Base-by-base conservation (phyloP, 2,888 invertebrate species). In the Notodonta dromedarius region DNA sequence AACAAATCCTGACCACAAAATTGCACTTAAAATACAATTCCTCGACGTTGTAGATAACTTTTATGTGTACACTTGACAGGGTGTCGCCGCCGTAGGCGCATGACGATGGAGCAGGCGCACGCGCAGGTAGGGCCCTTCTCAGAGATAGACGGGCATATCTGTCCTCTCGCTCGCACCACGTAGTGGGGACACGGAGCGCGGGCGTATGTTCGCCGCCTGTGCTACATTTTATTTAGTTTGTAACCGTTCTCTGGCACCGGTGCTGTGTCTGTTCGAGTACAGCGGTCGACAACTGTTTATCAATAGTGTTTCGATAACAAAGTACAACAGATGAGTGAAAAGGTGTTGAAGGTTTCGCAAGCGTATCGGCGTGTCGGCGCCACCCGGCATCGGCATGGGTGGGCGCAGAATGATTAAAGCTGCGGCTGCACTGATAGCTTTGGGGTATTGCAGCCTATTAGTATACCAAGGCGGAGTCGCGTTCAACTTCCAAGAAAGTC, bases 371-470 rank as follows among this genome's bases (percentile, higher is more conserved):
- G 89, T 86, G 77, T 78, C 80, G 83, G 87, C 89, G 91, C 89
- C 86, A 80, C 82, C 84, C 83, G 75, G 83, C 85, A 82, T 72
- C 84, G 91, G 83, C 77, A 94, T 94, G 94, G 88, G 88, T 80
- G 88, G 90, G 78, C 90, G 90, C 83, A 92, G 84, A 74, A 79
- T 90, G 82, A 82, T 93, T 85, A 94, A 93, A 83, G 89, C 91
- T 79, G 90, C 88, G 85, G 94, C 94, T 80, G 85, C 88, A 79
- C 88, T 90, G 81, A 88, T 94, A 73, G 91, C 94, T 70, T 88
- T 95, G 74, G 95, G 94, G 69, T 95, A 95, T 79, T 94, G 94
- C 79, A 95, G 95, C 73, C 87, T 95, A 70, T 90, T 95, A 70
- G 92, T 95, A 76, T 95, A 95, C 80, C 95, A 95, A 88, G 94